phyloP scores from a whole-genome alignment of 1,140 invertebrate species.

The Ceratosolen fusciceps region DNA sequence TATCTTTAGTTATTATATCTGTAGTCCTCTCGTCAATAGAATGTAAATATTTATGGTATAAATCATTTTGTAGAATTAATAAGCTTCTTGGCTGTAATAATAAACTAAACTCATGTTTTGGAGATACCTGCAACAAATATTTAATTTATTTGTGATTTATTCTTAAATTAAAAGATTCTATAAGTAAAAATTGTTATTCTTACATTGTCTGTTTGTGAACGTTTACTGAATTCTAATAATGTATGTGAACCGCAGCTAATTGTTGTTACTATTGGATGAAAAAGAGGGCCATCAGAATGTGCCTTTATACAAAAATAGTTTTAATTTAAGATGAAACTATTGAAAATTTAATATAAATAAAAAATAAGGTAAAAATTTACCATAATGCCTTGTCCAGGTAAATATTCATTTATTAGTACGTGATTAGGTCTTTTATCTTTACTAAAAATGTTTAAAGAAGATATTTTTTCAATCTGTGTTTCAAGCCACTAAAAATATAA shows the following conservation, averaged over 20 bases:
- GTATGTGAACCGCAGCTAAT: conserved; percentile 93
- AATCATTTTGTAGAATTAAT: conserved; percentile 85
- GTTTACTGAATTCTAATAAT: conserved; percentile 86
- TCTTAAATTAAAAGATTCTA: not conserved
- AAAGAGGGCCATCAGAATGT: conserved; percentile 95
- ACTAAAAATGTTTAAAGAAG: conserved; percentile 81
- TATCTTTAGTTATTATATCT: conserved; percentile 79
- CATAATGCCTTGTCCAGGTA: conserved; percentile 93
- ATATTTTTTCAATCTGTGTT: conserved; percentile 81
- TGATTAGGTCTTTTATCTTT: conserved; percentile 87
- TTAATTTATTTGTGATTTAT: not conserved
- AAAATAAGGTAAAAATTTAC: conserved; percentile 61
- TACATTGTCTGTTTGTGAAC: conserved; percentile 62
- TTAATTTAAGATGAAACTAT: conserved; percentile 19
- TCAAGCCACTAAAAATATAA: conserved; percentile 83
- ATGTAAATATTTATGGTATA: conserved; percentile 91
- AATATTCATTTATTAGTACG: conserved; percentile 96
- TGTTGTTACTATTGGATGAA: conserved; percentile 93
- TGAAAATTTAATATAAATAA: not conserved
- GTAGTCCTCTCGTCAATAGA: conserved; percentile 84
- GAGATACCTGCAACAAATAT: conserved; percentile 58
- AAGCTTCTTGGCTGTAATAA: conserved; percentile 91
- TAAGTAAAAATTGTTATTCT: conserved; percentile 29
- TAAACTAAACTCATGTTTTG: conserved; percentile 75
- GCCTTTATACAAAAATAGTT: conserved; percentile 73